Conservation (phyloP, 1,140 invertebrate genomes). For the Drosophila rufa region DNA sequence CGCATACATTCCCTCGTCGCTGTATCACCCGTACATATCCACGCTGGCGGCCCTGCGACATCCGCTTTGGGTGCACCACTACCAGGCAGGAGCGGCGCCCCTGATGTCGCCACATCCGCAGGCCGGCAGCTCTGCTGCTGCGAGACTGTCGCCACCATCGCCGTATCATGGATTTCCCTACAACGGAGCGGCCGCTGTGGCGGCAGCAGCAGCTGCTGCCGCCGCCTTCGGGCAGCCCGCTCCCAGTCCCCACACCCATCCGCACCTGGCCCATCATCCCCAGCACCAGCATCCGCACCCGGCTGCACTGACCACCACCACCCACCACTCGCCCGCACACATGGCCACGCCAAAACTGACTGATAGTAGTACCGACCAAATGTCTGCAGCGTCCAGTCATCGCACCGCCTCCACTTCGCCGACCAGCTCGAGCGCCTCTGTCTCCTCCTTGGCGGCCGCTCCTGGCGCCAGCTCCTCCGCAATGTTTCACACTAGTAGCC, state of each 20-base stretch:
- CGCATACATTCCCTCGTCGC: conserved; percentile 80
- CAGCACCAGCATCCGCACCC: conserved; percentile 58
- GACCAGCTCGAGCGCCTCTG: conserved; percentile 61
- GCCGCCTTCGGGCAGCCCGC: conserved; percentile 62
- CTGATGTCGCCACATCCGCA: conserved; percentile 56
- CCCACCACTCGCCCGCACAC: conserved; percentile 63
- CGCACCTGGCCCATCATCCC: conserved; percentile 57
- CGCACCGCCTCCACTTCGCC: conserved; percentile 72
- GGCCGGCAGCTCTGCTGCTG: conserved; percentile 38
- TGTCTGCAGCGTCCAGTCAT: conserved; percentile 77
- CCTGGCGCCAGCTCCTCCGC: conserved; percentile 60
- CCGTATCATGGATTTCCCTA: conserved; percentile 77
- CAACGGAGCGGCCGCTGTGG: conserved; percentile 77
- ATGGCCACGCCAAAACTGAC: conserved; percentile 79
- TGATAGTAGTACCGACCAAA: conserved; percentile 76
- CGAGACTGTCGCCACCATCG: conserved; percentile 67
- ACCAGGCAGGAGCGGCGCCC: conserved; percentile 85
- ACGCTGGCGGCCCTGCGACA: conserved; percentile 76
- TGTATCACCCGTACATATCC: conserved; percentile 85
- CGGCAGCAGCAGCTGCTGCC: conserved; percentile 72
- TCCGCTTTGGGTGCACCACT: conserved; percentile 86
- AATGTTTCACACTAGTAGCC: conserved; percentile 81
- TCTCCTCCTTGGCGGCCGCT: conserved; percentile 53
- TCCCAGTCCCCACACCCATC: conserved; percentile 52
- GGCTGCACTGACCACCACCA: conserved; percentile 40